Base-by-base conservation (phyloP, 1,140 invertebrate genomes). In the Drosophila paulistorum region DNA sequence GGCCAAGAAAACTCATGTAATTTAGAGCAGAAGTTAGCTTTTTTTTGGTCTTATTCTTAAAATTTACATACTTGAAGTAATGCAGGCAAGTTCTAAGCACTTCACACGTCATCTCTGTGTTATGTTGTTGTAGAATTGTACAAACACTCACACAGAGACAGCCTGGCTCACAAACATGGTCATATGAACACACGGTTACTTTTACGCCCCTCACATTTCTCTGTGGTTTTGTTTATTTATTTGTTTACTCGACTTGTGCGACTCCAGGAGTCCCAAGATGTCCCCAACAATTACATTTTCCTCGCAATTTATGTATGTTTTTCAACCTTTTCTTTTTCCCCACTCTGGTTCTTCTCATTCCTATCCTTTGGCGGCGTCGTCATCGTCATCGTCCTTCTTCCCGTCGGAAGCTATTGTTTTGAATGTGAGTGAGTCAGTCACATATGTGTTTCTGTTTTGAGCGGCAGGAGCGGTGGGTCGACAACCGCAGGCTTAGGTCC, bases 221-320 rank as follows among this genome's bases (percentile, higher is more conserved):
- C 33, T 75, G 48, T 65, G 73, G 55, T 65, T 54, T 54, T 42
- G 59, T 67, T 66, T 79, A 59, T 82, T 70, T 79, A 68, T 81
- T 81, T 84, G 81, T 75, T 81, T 85, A 57, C 74, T 58, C 77
- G 68, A 80, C 57, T 68, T 55, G 20, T 59, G 55, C 39, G 45
- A 58, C 60, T 65, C 57, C 4, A 57, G 42, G 41, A 69, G 65
- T 65, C 57, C 74, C 78, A 84, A 86, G 82, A 81, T 86, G 82
- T 81, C 72, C 48, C 68, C 60, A 74, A 81, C 81, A 85, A 86
- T 85, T 86, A 86, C 81, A 86, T 86, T 81, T 67, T 55, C 67
- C 55, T 72, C 78, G 74, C 41, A 84, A 84, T 81, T 86, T 86
- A 85, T 81, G 80, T 77, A 81, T 78, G 70, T 81, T 86, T 81